A percentile compares a stretch with the other conserved stretches of the same genome.
Evolutionary conservation across 2,888 invertebrate species (phyloP).

Genomic region (Theretra japonica): DNA sequence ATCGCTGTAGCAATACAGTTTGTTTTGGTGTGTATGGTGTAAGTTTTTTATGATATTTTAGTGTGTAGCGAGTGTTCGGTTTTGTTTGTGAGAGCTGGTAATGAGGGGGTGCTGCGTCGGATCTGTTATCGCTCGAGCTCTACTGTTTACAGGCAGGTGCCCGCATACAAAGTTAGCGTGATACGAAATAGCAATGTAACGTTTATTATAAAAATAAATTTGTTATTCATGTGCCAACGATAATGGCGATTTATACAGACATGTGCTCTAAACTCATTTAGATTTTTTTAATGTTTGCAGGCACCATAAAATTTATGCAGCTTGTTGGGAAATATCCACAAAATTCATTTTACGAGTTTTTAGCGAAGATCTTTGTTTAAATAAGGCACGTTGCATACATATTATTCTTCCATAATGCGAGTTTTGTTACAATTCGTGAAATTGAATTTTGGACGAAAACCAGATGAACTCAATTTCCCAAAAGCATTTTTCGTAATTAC

Average conservation of each 20-base stretch:
- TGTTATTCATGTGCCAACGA: slow-evolving; percentile 54
- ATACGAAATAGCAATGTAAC: slow-evolving; percentile 61
- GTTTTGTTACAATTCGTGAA: background rate
- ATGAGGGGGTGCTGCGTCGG: slow-evolving; percentile 72
- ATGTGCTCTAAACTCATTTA: slow-evolving; percentile 44
- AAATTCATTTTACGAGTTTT: background rate
- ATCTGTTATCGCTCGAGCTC: slow-evolving; percentile 71
- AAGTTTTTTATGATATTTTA: slow-evolving; percentile 70
- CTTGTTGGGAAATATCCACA: slow-evolving; percentile 13
- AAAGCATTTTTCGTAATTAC: background rate
- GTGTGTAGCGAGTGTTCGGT: slow-evolving; percentile 59
- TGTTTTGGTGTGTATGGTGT: slow-evolving; percentile 44
- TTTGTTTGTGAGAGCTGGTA: slow-evolving; percentile 71
- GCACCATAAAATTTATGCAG: slow-evolving; percentile 27
- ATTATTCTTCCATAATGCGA: slow-evolving; percentile 9
- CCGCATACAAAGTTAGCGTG: slow-evolving; percentile 63
- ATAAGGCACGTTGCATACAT: background rate
- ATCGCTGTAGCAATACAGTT: slow-evolving; percentile 46
- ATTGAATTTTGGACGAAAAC: background rate
- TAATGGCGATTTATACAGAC: slow-evolving; percentile 49
- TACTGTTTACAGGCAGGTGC: slow-evolving; percentile 68
- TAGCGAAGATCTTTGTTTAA: background rate
- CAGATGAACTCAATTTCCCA: background rate
- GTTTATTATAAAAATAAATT: slow-evolving; percentile 58
- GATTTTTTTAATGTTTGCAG: slow-evolving; percentile 30